Evolutionary conservation across 2,113 vertebrate genomes (phyloP), one percentile per base, ranked within the genome.

Genomic region (Chelonoidis abingdonii): DNA sequence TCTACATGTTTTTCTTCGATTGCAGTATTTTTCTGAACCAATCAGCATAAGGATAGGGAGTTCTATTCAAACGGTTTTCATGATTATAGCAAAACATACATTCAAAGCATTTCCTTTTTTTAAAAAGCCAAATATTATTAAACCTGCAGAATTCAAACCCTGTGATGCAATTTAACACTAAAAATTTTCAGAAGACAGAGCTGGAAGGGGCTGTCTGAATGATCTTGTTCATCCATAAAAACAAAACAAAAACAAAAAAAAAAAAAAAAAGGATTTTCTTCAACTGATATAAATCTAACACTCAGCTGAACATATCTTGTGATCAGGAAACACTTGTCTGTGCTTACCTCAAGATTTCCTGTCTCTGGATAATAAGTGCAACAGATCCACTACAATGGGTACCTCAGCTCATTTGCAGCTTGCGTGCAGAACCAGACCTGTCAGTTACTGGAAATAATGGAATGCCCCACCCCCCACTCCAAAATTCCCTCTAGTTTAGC

Each of bases 401-500:
- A 79, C 21, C 38, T 93, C 72, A 24, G 38, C 50, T 41, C 65
- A 52, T 82, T 80, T 62, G 38, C 53, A 95, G 56, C 57, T 93
- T 82, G 35, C 1, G 82, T 27, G 72, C 35, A 92, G 85, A 95
- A 94, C 93, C 86, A 88, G 87, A 91, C 75, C 84, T 94, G 49
- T 78, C 91, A 88, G 72, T 89, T 88, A 94, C 6, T 31, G 83
- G 19, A 13, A 94, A 75, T 6, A 72, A 31, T 2, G 1, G 41
- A 81, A 75, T 90, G 86, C 35, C 78, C 44, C 89, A 52, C 8
- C 1, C 2, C 54, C 54, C 83, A 81, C 2, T 56, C 75, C 82
- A 75, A 90, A 54, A 89, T 87, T 10, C 16, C 38, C 52, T 96
- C 75, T 14, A 47, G 41, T 78, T 78, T 10, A 47, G 41, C 47